Evolutionary conservation across 2,888 invertebrate genomes (phyloP), one percentile per base, ranked within the genome.

Genomic region (Cybosia mesomella): DNA sequence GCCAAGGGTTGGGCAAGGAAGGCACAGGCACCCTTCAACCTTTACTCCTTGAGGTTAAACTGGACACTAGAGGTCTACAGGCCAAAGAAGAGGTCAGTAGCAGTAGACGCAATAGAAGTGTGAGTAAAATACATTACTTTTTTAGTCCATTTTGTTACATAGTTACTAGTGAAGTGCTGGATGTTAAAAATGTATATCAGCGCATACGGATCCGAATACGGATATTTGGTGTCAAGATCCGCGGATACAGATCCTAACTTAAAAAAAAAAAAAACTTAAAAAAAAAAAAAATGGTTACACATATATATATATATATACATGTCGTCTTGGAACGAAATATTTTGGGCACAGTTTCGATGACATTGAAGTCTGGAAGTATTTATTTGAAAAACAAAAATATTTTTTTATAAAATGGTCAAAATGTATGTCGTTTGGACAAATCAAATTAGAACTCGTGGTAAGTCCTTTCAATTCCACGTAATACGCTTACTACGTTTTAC

Each of bases 1-100:
- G 99, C 0, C 98, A 98, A 91, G 99, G 99, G 34, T 95, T 99
- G 64, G 99, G 99, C 53, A 99, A 99, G 89, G 98, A 98, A 87
- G 98, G 98, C 86, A 98, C 98, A 64, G 99, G 99, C 0, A 96
- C 97, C 0, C 92, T 98, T 24, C 98, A 98, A 86, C 99, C 99
- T 0, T 95, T 99, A 13, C 95, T 98, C 72, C 95, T 99, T 0
- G 99, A 99, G 88, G 97, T 99, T n/a, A 99, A 99, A 91, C 96
- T 98, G 76, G 99, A 99, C 90, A 98, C 99, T 80, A 98, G 97
- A 89, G 99, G 99, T 73, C 91, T 98, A 36, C 96, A 97, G 58
- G 96, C 97, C 8, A 96, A 97, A 80, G 97, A 97, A 87, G 98
- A 98, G 89, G 94, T 95, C 84, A 92, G 83, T 84, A 87, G 75